These are phyloP conservation scores for Clarias batrachus DNA, from an alignment of 2,113 vertebrate species.

Conservation along the genomic window DNA sequence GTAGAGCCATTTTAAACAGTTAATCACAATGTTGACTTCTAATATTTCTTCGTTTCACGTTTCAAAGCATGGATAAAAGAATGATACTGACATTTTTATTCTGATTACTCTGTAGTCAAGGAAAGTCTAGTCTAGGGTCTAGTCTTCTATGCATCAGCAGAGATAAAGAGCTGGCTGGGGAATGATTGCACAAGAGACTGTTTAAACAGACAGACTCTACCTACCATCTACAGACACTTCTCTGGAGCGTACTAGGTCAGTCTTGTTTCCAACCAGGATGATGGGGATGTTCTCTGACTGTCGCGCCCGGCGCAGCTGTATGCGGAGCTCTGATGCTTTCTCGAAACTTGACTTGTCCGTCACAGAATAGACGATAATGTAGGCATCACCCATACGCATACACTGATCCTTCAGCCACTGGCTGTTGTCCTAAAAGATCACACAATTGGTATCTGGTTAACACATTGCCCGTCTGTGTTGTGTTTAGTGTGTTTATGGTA, in stretches of 20 bases:
- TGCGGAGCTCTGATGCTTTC: slow-evolving; percentile 94
- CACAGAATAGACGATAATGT: slow-evolving; percentile 97
- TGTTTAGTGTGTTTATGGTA: neutral
- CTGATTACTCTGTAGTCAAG: neutral
- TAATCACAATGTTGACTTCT: neutral
- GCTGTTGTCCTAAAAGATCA: slow-evolving; percentile 80
- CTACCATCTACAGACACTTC: slow-evolving; percentile 97
- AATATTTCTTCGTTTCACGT: neutral
- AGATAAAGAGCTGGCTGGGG: neutral
- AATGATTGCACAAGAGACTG: neutral
- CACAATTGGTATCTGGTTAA: neutral
- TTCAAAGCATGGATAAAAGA: neutral
- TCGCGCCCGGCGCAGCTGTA: slow-evolving; percentile 90
- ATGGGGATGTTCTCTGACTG: slow-evolving; percentile 97
- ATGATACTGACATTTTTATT: neutral
- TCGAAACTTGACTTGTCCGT: slow-evolving; percentile 98
- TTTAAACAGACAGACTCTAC: slow-evolving; percentile 46
- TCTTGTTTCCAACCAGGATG: slow-evolving; percentile 98
- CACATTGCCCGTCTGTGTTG: neutral
- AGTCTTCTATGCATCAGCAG: neutral
- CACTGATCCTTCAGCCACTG: slow-evolving; percentile 94
- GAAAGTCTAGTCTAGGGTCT: neutral
- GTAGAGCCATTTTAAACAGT: neutral
- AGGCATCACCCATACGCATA: slow-evolving; percentile 97
- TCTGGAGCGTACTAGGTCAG: slow-evolving; percentile 92